Evolutionary conservation across 1,140 invertebrate genomes (phyloP).

Genomic region (Mercenaria mercenaria): DNA sequence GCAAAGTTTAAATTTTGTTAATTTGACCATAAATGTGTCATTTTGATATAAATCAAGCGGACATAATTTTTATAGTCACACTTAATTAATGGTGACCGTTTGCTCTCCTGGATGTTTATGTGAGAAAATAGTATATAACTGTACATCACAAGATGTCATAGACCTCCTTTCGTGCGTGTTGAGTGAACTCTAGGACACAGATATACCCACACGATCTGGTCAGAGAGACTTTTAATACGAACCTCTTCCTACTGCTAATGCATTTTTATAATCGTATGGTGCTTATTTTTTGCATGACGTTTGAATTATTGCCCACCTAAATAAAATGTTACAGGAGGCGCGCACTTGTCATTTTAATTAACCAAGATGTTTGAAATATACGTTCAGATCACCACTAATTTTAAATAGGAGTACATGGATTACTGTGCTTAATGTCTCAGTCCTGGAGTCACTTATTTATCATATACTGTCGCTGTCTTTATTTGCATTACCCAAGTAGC

Average conservation of each 20-base stretch:
- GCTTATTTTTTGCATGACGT: no score
- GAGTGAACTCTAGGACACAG: not conserved
- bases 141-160: not conserved
- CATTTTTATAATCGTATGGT: not conserved
- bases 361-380: no score
- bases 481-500: no score
- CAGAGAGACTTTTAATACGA: not conserved
- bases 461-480: no score
- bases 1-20: slow-evolving; percentile 27
- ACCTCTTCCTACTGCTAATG: not conserved
- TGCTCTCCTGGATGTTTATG: not conserved
- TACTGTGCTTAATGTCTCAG: no score
- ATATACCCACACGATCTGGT: not conserved
- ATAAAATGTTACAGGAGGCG: no score
- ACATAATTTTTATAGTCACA: slow-evolving; percentile 8
- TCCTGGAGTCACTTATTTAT: no score
- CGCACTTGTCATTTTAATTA: no score
- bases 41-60: not conserved
- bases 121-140: slow-evolving; percentile 26
- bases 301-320: no score
- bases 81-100: slow-evolving; percentile 21
- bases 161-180: not conserved
- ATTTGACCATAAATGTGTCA: slow-evolving; percentile 15
- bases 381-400: no score
- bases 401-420: no score